Evolutionary conservation across 2,797 vertebrate genomes (phyloP).

Genomic region (Mus spretus): DNA sequence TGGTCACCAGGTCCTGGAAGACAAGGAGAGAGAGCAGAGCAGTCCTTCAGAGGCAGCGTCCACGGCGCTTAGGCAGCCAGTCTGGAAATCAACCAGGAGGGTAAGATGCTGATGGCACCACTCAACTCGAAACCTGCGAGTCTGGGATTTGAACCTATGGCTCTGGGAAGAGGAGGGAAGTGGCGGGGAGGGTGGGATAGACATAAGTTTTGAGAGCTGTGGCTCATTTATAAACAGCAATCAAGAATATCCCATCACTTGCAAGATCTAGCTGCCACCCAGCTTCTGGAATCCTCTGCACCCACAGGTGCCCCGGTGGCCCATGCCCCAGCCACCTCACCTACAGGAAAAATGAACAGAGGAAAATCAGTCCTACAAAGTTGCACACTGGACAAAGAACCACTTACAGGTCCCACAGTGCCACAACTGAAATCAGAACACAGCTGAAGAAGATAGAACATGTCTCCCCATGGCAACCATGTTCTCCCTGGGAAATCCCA

Average conservation of each 20-base stretch:
- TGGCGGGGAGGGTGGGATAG: neutral
- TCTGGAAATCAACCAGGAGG: neutral
- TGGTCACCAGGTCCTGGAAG: constrained; percentile 93
- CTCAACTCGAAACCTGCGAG: accelerated
- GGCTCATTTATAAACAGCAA: neutral
- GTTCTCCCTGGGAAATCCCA: neutral
- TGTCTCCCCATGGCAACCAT: neutral
- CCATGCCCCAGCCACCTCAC: neutral
- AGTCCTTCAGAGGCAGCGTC: neutral
- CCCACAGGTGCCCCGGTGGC: neutral
- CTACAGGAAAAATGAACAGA: accelerated
- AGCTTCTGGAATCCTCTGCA: too few relatives aligned
- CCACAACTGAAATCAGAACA: neutral
- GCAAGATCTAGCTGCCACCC: neutral
- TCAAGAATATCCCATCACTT: too few relatives aligned
- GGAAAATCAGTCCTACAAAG: accelerated
- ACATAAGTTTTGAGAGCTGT: accelerated
- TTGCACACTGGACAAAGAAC: neutral
- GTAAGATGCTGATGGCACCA: accelerated
- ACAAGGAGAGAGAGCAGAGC: constrained; percentile 37
- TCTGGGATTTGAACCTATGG: neutral
- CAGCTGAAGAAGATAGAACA: accelerated
- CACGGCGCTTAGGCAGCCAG: accelerated
- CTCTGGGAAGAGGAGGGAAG: neutral
- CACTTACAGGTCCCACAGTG: accelerated